phyloP scores from a whole-genome alignment of 2,113 vertebrate genomes.

The Pseudolaguvia tuberculata region DNA sequence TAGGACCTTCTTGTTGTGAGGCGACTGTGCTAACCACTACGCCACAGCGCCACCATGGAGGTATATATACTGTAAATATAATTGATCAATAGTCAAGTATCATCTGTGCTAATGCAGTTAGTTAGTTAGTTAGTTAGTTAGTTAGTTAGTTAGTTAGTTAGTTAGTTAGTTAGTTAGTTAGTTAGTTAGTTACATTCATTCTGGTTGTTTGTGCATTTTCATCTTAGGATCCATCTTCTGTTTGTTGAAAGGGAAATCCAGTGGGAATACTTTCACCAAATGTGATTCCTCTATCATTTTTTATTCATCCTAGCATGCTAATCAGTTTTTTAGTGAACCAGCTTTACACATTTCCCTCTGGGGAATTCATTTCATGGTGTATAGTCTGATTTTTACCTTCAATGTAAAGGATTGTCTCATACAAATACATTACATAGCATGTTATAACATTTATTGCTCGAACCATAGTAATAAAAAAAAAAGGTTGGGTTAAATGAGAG shows the following conservation, averaged over 20 bases:
- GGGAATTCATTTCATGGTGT: not conserved
- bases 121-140: too few species aligned
- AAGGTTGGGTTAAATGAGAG: not conserved
- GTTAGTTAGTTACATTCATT: not conserved
- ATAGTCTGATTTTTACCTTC: not conserved
- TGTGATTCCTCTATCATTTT: not conserved
- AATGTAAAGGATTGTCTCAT: not conserved
- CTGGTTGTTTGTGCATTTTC: not conserved
- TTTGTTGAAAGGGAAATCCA: not conserved
- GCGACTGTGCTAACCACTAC: too few species aligned
- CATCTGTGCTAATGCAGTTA: too few species aligned
- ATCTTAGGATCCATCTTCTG: not conserved
- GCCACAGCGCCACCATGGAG: too few species aligned
- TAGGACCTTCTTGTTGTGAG: too few species aligned
- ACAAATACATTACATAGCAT: not conserved
- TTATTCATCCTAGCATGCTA: not conserved
- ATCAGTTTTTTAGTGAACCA: not conserved
- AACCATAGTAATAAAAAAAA: not conserved
- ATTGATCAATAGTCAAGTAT: too few species aligned
- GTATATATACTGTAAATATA: too few species aligned
- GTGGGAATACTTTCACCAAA: conserved; percentile 1
- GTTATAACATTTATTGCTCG: not conserved
- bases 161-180: too few species aligned
- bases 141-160: too few species aligned
- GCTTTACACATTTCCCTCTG: not conserved